Percentiles rank a stretch among this genome's conserved stretches.
phyloP scores from a whole-genome alignment of 2,113 vertebrate genomes.

The Tretioscincus oriximinensis region DNA sequence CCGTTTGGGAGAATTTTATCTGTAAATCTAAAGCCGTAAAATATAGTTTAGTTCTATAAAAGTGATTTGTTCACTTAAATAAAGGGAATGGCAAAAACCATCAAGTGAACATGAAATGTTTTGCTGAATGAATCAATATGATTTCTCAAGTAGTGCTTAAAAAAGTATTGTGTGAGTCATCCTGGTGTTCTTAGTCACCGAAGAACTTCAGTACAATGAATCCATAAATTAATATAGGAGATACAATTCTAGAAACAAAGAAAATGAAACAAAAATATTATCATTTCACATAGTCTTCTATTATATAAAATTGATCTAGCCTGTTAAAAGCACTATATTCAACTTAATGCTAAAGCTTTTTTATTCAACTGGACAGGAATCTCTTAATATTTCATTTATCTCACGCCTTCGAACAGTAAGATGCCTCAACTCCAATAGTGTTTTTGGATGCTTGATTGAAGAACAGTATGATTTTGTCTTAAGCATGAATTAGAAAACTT shows the following conservation, averaged over 20 bases:
- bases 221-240: constrained; percentile 41
- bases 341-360: neutral
- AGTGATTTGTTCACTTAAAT: constrained; percentile 41
- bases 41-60: constrained; percentile 17
- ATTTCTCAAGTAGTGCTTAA: constrained; percentile 8
- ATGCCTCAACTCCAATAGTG: neutral
- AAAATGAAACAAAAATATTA: neutral
- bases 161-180: neutral
- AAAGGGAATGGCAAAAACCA: constrained; percentile 31
- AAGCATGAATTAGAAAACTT: neutral
- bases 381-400: neutral
- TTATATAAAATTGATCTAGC: neutral
- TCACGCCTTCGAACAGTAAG: too few species aligned
- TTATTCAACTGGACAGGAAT: neutral
- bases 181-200: constrained; percentile 16
- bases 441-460: neutral
- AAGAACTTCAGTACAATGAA: constrained; percentile 32
- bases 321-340: neutral
- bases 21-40: constrained; percentile 37
- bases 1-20: constrained; percentile 29
- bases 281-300: neutral
- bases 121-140: constrained; percentile 32
- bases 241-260: neutral
- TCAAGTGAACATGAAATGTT: constrained; percentile 18
- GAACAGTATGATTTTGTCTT: neutral